Base-by-base conservation (phyloP, 1,140 invertebrate genomes). In the Ditylenchus dipsaci region DNA sequence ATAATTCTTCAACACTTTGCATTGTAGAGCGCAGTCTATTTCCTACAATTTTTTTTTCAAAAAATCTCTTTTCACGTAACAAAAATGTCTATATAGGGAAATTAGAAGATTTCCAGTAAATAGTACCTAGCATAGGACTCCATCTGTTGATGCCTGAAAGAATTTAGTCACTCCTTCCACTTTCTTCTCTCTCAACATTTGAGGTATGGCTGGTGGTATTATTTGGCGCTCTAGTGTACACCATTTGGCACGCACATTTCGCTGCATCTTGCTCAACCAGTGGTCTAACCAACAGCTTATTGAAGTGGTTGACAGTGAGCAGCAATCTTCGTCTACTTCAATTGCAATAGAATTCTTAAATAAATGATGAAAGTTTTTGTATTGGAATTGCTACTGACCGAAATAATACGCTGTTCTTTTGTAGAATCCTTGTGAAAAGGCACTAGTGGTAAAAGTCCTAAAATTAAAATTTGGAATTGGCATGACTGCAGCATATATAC, bases 401-500 rank as follows among this genome's bases (percentile, higher is more conserved):
- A 67, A 53, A 73, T 73, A 29, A 73, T 73, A 58, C 71, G 23
- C 47, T 73, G 72, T 43, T 73, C 71, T 1, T 47, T 23, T 19
- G 71, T 73, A 0, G 72, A 72, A 71, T 73, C 17, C 57, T 70
- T 75, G 53, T 73, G 73, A 23, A 73, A 73, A 27, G 23, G 21
- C 15, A 75, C 49, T 26, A 70, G 27, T 26, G 71, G 71, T 11
- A 47, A 27, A 26, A 21, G n/a, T 23, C 43, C 68, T 62, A 21
- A 26, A 56, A 70, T 53, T 19, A 5, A 61, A 5, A 15, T 19
- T 19, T 17, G 1, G 15, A 5, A 61, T 29, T 21, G 3, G 27
- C 59, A 65, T 65, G n/a, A n/a, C n/a, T 13, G 3, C 13, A 30
- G 3, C 3, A 61, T 8, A 30, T 5, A 61, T 26, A 61, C 59